A percentile compares a stretch with the other conserved stretches of the same genome.
These are phyloP conservation scores for Mallateleia sp. DNA, from an alignment of 2,888 invertebrate species.

Conservation along the genomic window DNA sequence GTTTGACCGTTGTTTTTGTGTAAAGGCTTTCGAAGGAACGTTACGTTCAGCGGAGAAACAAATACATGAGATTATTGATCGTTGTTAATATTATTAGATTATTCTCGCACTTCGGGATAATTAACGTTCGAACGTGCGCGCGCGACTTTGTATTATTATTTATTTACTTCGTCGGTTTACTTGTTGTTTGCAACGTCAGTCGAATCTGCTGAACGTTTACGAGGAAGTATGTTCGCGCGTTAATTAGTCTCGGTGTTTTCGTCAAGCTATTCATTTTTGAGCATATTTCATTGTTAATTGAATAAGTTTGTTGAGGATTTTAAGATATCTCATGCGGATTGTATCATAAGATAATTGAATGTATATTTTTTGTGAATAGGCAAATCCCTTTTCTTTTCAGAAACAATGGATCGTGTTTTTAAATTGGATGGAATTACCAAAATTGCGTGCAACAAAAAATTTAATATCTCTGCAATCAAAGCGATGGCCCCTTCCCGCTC, in stretches of 20 bases:
- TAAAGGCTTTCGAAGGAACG: conserved; percentile 32
- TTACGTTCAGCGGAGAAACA: conserved; percentile 17
- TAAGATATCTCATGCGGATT: conserved; percentile 13
- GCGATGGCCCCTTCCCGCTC: conserved; percentile 1
- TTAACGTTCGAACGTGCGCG: conserved; percentile 19
- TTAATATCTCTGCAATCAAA: conserved; percentile 6
- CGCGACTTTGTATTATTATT: no score
- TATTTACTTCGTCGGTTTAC: no score
- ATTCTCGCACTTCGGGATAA: conserved; percentile 9
- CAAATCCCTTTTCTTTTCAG: not conserved
- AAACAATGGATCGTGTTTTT: conserved; percentile 2
- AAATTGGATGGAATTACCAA: conserved; percentile 10
- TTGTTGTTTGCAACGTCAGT: no score
- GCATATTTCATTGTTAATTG: conserved; percentile 41
- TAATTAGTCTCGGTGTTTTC: not conserved
- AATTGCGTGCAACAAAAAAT: not conserved
- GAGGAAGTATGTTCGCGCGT: conserved; percentile 1
- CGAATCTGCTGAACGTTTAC: no score
- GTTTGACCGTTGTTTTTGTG: conserved; percentile 60
- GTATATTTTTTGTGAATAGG: conserved; percentile 37
- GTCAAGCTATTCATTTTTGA: conserved; percentile 19
- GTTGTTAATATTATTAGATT: conserved; percentile 44
- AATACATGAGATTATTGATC: conserved; percentile 35
- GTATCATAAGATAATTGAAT: conserved; percentile 45
- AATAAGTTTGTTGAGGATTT: conserved; percentile 36